Base-by-base conservation (phyloP, 2,113 vertebrate species). In the Gadus chalcogrammus region DNA sequence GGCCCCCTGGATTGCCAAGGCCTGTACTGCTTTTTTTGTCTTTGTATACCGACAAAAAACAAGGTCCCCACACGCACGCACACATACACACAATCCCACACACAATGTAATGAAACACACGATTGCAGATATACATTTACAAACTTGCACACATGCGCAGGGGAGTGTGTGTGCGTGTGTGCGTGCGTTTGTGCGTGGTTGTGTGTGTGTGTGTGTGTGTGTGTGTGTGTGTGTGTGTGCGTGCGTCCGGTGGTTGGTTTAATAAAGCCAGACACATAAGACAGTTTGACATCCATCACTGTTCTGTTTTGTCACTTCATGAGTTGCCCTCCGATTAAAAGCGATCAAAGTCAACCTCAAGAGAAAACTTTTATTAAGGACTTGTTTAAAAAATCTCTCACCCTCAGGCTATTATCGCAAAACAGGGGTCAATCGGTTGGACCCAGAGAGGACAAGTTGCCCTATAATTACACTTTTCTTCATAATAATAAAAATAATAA, bases 271-370 rank as follows among this genome's bases (percentile, higher is more conserved):
- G 80, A 78, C 67, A 73, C 73, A 67, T 24, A 74, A 24, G 75
- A 82, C 73, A 79, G 81, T 79, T 48, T 64, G 67, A 38, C 79
- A 89, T 89, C 85, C 85, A 84, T 90, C 87, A 82, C 64, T 55
- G 52, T 65, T 80, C 42, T 28, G 72, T 64, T 69, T 67, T 80
- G 84, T 84, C 76, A 77, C 71, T 76, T 88, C 71, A 52, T 31
- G 76, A 75, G 70, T 70, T 61, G 80, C 69, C 75, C 58, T 28
- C 74, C 75, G 53, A 71, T 73, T 75, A 78, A 72, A 80, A 71
- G 82, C 70, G 65, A 78, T 87, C 68, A 74, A 80, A 81, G 79
- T 74, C 82, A 89, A 79, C 31, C 18, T 15, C 20, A 74, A 13
- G 65, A 61, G 17, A 53, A 48, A 80, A 73, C 70, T 76, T 74